Percentiles rank a stretch among this genome's conserved stretches.
Conservation (phyloP, 2,797 vertebrate species). For the Clarias laeviceps region DNA sequence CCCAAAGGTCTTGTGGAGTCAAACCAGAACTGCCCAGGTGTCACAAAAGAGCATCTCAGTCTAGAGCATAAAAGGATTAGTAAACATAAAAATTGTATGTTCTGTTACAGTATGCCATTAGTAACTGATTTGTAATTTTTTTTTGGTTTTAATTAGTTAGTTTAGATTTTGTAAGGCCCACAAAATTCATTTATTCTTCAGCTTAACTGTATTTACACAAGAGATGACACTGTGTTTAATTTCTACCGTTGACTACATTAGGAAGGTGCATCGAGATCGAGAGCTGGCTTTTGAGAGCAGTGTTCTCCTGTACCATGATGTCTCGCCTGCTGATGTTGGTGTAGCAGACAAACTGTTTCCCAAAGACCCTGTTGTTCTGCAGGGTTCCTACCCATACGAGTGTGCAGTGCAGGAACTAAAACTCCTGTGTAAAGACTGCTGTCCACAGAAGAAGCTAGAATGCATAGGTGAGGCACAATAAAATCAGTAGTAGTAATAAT, state of each 20-base stretch:
- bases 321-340: constrained; percentile 78
- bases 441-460: constrained; percentile 91
- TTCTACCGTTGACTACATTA: constrained; percentile 54
- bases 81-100: not conserved
- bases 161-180: not conserved
- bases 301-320: constrained; percentile 75
- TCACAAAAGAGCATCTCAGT: not conserved
- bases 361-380: constrained; percentile 37
- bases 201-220: not conserved
- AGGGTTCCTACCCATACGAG: constrained; percentile 78
- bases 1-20: no score
- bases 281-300: constrained; percentile 80
- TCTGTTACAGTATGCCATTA: no score
- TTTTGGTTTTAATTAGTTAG: not conserved
- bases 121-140: not conserved
- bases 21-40: no score
- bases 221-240: not conserved
- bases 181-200: not conserved
- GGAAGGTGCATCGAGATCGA: constrained; percentile 76
- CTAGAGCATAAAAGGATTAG: not conserved
- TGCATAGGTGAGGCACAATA: constrained; percentile 80
- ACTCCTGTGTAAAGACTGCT: constrained; percentile 79
- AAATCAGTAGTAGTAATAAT: not conserved
- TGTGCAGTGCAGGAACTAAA: constrained; percentile 83
- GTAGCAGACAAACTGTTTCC: constrained; percentile 82